Conservation (phyloP, 2,113 vertebrate genomes). For the Hyaena hyaena region DNA sequence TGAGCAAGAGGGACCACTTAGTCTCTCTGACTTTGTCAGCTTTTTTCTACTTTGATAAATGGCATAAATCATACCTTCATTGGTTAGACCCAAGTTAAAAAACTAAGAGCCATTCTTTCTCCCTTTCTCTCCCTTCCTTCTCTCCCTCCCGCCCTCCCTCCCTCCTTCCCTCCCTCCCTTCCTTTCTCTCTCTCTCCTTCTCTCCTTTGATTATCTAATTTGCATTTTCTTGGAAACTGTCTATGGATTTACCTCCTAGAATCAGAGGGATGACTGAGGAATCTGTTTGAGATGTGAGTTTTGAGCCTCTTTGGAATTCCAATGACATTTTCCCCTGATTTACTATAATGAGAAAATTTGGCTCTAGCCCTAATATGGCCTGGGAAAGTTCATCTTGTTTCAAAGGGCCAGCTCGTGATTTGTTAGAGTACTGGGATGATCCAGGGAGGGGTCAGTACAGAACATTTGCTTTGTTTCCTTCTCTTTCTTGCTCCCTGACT, state of each 20-base stretch:
- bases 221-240: neutral
- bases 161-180: neutral
- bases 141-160: neutral
- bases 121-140: neutral
- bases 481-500: neutral
- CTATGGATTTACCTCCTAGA: neutral
- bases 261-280: neutral
- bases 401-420: neutral
- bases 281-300: neutral
- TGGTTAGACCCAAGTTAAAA: constrained; percentile 39
- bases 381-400: neutral
- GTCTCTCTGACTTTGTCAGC: neutral
- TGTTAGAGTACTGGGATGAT: neutral
- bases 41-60: neutral
- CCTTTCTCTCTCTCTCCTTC: neutral
- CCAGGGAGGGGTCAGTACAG: too few relatives aligned
- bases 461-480: neutral
- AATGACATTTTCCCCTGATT: neutral
- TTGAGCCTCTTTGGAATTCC: constrained; percentile 44
- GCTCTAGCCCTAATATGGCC: neutral
- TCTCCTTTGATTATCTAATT: neutral
- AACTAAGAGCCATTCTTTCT: neutral
- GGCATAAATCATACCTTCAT: neutral
- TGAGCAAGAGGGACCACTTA: neutral
- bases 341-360: neutral